Evolutionary conservation across 2,113 vertebrate species (phyloP), one percentile per base, ranked within the genome.

Genomic region (Taxidea taxus): DNA sequence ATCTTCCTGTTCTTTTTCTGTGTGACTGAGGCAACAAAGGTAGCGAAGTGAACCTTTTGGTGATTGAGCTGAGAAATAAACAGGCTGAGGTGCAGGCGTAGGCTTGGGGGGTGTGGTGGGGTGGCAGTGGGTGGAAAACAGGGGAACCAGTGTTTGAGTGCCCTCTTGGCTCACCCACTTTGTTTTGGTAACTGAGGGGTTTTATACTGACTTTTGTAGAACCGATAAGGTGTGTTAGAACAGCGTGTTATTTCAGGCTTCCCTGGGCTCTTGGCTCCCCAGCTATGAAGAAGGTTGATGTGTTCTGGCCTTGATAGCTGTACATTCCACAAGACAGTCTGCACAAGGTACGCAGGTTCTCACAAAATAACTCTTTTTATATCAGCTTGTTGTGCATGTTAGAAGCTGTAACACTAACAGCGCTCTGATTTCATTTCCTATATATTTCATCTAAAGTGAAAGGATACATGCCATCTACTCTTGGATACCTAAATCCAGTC

Each of bases 181-280:
- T 58, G 23, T 51, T 83, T 91, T 49, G 49, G 39, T 94, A 58
- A 95, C 66, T 82, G n/a, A 77, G 21, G 49, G 78, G 47, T 84
- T 95, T 92, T 88, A 60, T 49, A 85, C 4, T 34, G 47, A 91
- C 62, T 87, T 81, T 86, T 94, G 37, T 39, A 92, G 58, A 89
- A 25, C 44, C 90, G 66, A 92, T 92, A 75, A 51, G 27, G 56
- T 89, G 49, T 56, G 93, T 96, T 64, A 81, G 51, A 82, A 78
- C 23, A 87, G 78, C 68, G 87, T 95, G 66, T 83, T 83, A 77
- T 74, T 47, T 66, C 39, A 78, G 8, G 12, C 23, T 85, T 16
- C 25, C 88, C 70, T 89, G 87, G 62, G 11, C 58, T 94, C 64
- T 60, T 87, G 37, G 39, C 42, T 81, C 60, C 7, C 49, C 47